phyloP scores from a whole-genome alignment of 2,888 invertebrate species.

The Drosophila neotestacea region DNA sequence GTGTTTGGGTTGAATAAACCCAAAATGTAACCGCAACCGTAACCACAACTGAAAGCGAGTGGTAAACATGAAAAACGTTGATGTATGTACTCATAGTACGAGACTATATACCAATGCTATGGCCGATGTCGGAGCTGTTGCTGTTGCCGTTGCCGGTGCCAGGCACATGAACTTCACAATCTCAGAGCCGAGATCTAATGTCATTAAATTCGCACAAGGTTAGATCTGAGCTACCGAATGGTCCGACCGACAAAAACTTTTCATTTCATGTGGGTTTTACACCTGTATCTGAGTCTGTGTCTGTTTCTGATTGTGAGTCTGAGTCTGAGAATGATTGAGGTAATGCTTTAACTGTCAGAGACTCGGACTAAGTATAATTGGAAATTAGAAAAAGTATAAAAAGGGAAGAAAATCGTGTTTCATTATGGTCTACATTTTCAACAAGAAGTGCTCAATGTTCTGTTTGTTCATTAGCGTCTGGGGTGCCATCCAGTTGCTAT shows the following conservation, averaged over 20 bases:
- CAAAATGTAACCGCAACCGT: slow-evolving; percentile 30
- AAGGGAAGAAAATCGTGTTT: neutral
- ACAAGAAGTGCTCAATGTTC: slow-evolving; percentile 44
- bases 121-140: slow-evolving; percentile 7
- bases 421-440: slow-evolving; percentile 40
- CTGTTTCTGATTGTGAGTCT: slow-evolving; percentile 11
- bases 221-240: slow-evolving; percentile 29
- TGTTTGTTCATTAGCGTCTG: slow-evolving; percentile 60
- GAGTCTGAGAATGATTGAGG: neutral
- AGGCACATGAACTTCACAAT: slow-evolving; percentile 64
- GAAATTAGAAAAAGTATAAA: neutral
- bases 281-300: slow-evolving; percentile 20
- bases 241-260: slow-evolving; percentile 43
- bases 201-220: slow-evolving; percentile 74
- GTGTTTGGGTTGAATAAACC: slow-evolving; percentile 68
- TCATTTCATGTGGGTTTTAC: slow-evolving; percentile 53
- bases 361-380: slow-evolving; percentile 1
- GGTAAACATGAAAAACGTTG: slow-evolving; percentile 29
- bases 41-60: slow-evolving; percentile 63
- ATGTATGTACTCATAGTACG: slow-evolving; percentile 10
- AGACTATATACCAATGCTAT: neutral
- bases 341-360: slow-evolving; percentile 31
- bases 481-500: slow-evolving; percentile 52
- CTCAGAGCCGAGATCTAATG: slow-evolving; percentile 63
- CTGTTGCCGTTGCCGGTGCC: slow-evolving; percentile 4